phyloP scores from a whole-genome alignment of 1,140 invertebrate genomes.

The Nephila pilipes region DNA sequence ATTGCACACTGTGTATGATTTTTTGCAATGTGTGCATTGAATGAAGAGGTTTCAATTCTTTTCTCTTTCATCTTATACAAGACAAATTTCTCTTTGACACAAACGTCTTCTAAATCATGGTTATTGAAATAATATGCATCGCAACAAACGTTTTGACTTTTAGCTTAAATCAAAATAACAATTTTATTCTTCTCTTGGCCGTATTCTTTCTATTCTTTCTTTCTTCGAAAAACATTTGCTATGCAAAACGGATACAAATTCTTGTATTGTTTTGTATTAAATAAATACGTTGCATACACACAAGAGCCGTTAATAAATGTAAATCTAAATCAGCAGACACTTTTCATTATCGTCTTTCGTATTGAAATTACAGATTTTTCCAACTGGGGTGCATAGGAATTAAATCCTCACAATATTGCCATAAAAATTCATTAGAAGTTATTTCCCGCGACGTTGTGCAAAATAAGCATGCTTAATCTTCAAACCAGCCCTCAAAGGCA shows the following conservation, averaged over 20 bases:
- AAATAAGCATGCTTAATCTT: not conserved
- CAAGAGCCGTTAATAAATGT: not conserved
- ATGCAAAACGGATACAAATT: not conserved
- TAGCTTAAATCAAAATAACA: not conserved
- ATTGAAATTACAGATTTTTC: not conserved
- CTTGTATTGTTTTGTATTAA: not conserved
- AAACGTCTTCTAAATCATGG: not conserved
- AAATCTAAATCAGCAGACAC: constrained; percentile 21
- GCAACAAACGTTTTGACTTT: not conserved
- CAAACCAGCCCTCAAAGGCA: not conserved
- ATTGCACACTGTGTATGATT: too few species aligned
- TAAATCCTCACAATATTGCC: not conserved
- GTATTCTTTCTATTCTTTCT: not conserved
- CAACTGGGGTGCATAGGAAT: not conserved
- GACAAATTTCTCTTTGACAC: not conserved
- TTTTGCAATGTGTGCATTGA: too few species aligned
- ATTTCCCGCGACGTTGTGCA: not conserved
- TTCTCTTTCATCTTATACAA: not conserved
- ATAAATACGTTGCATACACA: not conserved
- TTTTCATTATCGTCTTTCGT: not conserved
- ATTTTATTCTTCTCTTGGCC: not conserved
- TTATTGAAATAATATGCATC: not conserved
- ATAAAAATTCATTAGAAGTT: constrained; percentile 12
- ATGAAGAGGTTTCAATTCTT: not conserved
- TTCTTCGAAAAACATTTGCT: not conserved